Base-by-base conservation (phyloP, 2,113 vertebrate genomes). In the Tinamus guttatus region DNA sequence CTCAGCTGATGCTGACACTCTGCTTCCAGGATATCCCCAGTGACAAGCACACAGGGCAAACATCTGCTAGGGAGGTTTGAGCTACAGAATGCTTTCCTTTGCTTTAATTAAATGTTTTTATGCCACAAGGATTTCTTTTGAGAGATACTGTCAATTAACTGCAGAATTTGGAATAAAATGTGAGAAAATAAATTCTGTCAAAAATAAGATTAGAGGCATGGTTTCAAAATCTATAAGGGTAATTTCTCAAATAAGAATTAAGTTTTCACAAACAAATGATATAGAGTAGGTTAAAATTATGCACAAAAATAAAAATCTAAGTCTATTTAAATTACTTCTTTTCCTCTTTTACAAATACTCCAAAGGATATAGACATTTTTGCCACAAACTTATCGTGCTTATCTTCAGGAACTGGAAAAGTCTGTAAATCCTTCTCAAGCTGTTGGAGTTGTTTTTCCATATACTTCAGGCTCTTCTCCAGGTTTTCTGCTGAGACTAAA, bases 321-420 rank as follows among this genome's bases (percentile, higher is more conserved):
- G 69, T 79, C 65, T 47, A 80, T 27, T 67, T 65, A 90, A 90
- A 76, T 21, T 36, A 85, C 13, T 70, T 24, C 2, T 36, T 8
- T 16, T 22, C 18, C 70, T 30, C 70, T 30, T 60, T 10, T 2
- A 49, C 68, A 67, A 77, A 24, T 40, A 81, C 70, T 95, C 80
- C 94, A 97, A 99, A 99, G 99, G 99, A 99, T 99, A 99, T 99
- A 92, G 98, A 98, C 99, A 99, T 99, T 98, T 99, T 99, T 95
- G 96, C 98, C 95, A 98, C 97, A 98, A 99, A 99, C 98, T 99
- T 99, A 98, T 99, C 99, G 8, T 98, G 98, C 78, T 97, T 97
- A 98, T 99, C 98, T 96, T 99, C 98, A 74, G 98, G 95, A 97
- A 97, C 98, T 85, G 98, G 98, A 98, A 99, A 99, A 95, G 98